Evolutionary conservation across 2,888 invertebrate genomes (phyloP).

Genomic region (Chromoteleia sp.): DNA sequence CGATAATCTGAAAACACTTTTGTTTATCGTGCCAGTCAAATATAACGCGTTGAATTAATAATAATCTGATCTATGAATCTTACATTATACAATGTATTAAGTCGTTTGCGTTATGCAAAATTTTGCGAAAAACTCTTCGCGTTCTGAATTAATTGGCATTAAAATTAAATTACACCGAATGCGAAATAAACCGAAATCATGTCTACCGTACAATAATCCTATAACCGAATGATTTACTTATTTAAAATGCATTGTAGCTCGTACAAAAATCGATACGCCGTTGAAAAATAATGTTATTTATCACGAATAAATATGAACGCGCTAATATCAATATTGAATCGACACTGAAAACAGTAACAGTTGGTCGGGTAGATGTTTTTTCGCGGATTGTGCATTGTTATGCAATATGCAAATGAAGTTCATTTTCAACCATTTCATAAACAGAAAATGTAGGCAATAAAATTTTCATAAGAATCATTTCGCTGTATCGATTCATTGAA

Average conservation of each 20-base stretch:
- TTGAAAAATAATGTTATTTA: constrained; percentile 49
- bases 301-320: constrained; percentile 34
- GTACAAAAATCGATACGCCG: constrained; percentile 41
- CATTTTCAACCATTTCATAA: constrained; percentile 41
- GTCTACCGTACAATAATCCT: constrained; percentile 17
- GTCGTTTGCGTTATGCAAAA: too few relatives aligned
- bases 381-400: constrained; percentile 19
- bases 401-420: constrained; percentile 45
- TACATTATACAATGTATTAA: too few relatives aligned
- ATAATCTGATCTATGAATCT: too few relatives aligned
- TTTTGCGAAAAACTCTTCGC: too few relatives aligned
- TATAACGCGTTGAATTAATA: too few relatives aligned
- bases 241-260: constrained; percentile 39
- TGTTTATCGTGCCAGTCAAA: too few relatives aligned
- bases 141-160: background rate
- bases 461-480: constrained; percentile 40
- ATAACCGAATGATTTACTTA: constrained; percentile 31
- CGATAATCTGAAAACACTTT: too few relatives aligned
- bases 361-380: constrained; percentile 44
- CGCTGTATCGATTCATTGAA: constrained; percentile 3
- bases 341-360: constrained; percentile 33
- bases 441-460: constrained; percentile 6
- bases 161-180: constrained; percentile 1
- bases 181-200: constrained; percentile 2
- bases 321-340: constrained; percentile 54